phyloP scores from a whole-genome alignment of 1,140 invertebrate genomes.

The Polypedilum pembai region DNA sequence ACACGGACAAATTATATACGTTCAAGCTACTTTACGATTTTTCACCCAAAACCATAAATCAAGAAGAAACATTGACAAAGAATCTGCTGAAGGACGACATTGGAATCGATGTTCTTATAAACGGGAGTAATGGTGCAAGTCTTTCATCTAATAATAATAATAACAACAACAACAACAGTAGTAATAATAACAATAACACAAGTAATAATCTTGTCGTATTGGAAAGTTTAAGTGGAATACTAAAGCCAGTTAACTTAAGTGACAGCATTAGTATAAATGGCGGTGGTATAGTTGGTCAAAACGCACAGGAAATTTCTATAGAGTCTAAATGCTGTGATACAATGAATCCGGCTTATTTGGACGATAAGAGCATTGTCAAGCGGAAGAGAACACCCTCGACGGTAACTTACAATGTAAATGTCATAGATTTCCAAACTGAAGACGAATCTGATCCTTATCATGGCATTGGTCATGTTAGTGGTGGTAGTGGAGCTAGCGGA shows the following conservation, averaged over 20 bases:
- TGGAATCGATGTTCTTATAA: no score
- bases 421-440: constrained; percentile 39
- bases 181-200: background rate
- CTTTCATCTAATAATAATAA: background rate
- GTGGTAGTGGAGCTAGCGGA: constrained; percentile 36
- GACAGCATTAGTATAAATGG: background rate
- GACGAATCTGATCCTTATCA: background rate
- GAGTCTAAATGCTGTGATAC: background rate
- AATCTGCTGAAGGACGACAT: background rate
- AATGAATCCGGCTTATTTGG: constrained; percentile 28
- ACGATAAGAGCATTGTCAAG: constrained; percentile 38
- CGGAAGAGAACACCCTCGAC: constrained; percentile 42
- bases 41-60: background rate
- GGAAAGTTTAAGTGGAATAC: constrained; percentile 4
- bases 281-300: background rate
- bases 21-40: background rate
- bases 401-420: constrained; percentile 44
- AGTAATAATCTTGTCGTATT: background rate
- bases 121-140: no score
- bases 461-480: constrained; percentile 37
- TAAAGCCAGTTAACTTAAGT: background rate
- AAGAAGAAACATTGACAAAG: background rate
- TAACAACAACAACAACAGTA: background rate
- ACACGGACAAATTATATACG: constrained; percentile 20
- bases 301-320: constrained; percentile 9